Percentiles rank a stretch among this genome's conserved stretches.
Conservation (phyloP, 2,113 vertebrate species). For the Periophthalmodon schlosseri region DNA sequence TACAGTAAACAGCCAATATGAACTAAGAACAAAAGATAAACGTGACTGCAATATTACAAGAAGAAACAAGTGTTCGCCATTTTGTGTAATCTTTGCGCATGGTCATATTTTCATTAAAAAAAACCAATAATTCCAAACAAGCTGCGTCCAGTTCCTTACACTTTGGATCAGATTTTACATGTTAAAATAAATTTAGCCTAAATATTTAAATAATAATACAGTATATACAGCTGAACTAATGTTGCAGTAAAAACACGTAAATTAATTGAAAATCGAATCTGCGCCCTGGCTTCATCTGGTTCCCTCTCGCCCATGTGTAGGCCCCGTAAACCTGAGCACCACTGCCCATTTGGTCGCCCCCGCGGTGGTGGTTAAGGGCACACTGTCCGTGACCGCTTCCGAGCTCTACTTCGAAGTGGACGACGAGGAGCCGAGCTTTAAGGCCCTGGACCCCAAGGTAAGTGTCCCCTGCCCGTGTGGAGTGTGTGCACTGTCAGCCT, state of each 20-base stretch:
- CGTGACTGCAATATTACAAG: no score
- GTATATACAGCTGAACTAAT: background rate
- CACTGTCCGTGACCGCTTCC: slow-evolving; percentile 91
- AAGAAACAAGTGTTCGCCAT: background rate
- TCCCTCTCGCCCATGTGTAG: slow-evolving; percentile 71
- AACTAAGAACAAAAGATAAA: background rate
- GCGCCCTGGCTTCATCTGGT: slow-evolving; percentile 4
- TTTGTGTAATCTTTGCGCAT: background rate
- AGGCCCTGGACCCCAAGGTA: slow-evolving; percentile 96
- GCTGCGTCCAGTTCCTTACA: background rate
- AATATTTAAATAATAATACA: background rate
- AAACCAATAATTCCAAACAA: background rate
- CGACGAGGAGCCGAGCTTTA: slow-evolving; percentile 94
- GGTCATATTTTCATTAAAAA: no score
- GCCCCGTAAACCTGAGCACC: slow-evolving; percentile 90
- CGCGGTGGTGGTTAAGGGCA: slow-evolving; percentile 87
- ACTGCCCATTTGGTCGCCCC: slow-evolving; percentile 92
- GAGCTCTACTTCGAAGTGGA: slow-evolving; percentile 99
- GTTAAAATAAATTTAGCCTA: background rate
- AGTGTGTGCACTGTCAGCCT: background rate
- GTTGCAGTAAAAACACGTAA: background rate
- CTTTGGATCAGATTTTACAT: background rate
- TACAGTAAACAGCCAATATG: background rate
- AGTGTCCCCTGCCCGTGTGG: slow-evolving; percentile 54
- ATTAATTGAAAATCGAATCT: background rate